A percentile compares a stretch with the other conserved stretches of the same genome.
These are phyloP conservation scores for Lepisosteus osseus DNA, from an alignment of 2,113 vertebrate genomes.

Conservation along the genomic window DNA sequence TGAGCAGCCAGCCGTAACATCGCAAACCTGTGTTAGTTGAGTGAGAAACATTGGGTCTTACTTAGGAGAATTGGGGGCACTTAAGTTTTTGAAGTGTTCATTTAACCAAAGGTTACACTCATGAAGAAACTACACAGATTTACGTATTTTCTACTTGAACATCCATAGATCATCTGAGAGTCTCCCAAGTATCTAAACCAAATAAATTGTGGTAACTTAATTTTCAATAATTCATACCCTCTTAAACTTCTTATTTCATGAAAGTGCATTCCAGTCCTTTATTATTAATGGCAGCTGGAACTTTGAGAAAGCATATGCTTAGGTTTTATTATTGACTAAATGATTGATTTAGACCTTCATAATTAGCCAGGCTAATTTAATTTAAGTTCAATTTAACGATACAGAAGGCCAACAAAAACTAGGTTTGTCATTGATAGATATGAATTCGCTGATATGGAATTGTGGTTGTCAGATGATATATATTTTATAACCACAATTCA, in stretches of 20 bases:
- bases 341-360: constrained; percentile 77
- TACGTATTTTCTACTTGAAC: constrained; percentile 13
- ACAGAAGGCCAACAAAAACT: constrained; percentile 58
- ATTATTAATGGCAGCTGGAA: constrained; percentile 66
- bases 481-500: constrained; percentile 41
- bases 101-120: not conserved
- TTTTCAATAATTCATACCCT: constrained; percentile 56
- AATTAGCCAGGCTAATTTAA: constrained; percentile 75
- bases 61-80: not conserved
- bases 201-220: constrained; percentile 59
- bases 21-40: too few species aligned
- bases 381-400: constrained; percentile 76
- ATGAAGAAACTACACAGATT: constrained; percentile 1
- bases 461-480: constrained; percentile 56
- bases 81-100: not conserved
- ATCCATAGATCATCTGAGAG: constrained; percentile 38
- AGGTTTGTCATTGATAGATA: constrained; percentile 72
- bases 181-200: constrained; percentile 17
- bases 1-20: too few species aligned
- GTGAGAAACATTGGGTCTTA: not conserved
- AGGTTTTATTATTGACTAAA: constrained; percentile 65
- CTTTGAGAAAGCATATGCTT: constrained; percentile 52
- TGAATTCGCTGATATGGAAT: constrained; percentile 60
- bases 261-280: constrained; percentile 47
- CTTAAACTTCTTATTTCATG: constrained; percentile 52